Conservation (phyloP, 1,140 invertebrate species). For the Lordiphosa collinella region DNA sequence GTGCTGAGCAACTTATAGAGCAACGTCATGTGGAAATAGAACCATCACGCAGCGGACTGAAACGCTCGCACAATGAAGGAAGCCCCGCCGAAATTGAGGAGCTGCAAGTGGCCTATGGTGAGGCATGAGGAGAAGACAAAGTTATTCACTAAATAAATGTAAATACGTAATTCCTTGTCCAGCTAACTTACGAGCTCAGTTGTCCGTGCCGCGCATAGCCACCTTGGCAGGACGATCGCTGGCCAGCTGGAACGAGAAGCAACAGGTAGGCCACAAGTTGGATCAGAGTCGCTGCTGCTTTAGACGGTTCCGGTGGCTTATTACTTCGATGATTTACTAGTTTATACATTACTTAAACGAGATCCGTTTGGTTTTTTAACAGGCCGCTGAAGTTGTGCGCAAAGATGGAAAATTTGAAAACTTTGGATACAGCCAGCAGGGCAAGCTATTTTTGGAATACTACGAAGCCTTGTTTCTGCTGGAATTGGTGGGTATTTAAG, state of each 20-base stretch:
- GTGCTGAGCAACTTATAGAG: conserved; percentile 38
- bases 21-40: conserved; percentile 42
- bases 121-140: neutral
- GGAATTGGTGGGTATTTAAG: conserved; percentile 44
- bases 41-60: conserved; percentile 30
- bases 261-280: no score
- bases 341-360: no score
- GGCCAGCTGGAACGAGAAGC: conserved; percentile 49
- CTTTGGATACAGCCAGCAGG: conserved; percentile 53
- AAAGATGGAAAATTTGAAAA: conserved; percentile 75
- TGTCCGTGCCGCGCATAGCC: conserved; percentile 60
- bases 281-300: no score
- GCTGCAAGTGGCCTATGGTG: conserved; percentile 33
- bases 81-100: conserved; percentile 33
- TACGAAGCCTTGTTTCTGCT: conserved; percentile 69
- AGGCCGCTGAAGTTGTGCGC: conserved; percentile 52
- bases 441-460: conserved; percentile 56
- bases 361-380: no score
- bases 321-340: no score
- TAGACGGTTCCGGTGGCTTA: no score
- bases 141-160: neutral
- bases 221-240: conserved; percentile 50
- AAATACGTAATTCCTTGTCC: neutral
- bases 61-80: conserved; percentile 48
- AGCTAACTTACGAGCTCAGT: conserved; percentile 43